Evolutionary conservation across 2,888 invertebrate species (phyloP), one percentile per base, ranked within the genome.

Genomic region (Andrena fulva): DNA sequence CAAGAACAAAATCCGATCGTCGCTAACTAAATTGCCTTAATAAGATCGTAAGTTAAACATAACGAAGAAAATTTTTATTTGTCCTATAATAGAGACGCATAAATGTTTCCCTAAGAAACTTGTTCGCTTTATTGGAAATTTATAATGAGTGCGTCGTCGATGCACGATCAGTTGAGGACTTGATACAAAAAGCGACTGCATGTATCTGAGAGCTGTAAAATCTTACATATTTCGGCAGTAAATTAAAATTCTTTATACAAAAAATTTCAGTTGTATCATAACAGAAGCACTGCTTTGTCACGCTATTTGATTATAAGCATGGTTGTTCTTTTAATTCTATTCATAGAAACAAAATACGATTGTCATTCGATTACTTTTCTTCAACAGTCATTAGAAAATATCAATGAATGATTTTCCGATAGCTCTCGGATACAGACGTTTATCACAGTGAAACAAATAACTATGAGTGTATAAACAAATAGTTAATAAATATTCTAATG

Each of bases 11-110:
- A 31, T 56, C 56, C 5, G 74, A 82, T 64, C 80, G 56, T 69
- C 54, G 48, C 81, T 89, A 56, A 82, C 87, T 88, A 82, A 87
- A 88, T 90, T 90, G 90, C 86, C 88, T 90, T 89, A 87, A 86
- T 87, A 86, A 85, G 69, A 79, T 86, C 80, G 83, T 87, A 70
- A 64, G 69, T 77, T 64, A 50, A 69, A 80, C 71, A 67, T 68
- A 73, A 84, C 56, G 42, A 77, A 27, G 73, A 71, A 72, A 64
- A 29, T 82, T 84, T 89, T 87, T 63, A 80, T 87, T 86, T 84
- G 54, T 69, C 67, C 68, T 77, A 72, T 71, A 72, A 76, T 68
- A 42, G 74, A 84, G 80, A 76, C 85, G 62, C 74, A 74, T 33
- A 48, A 73, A 77, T 62, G 56, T 52, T 67, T 83, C 83, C 67